Evolutionary conservation across 2,797 vertebrate species (phyloP), one percentile per base, ranked within the genome.

Genomic region (Macroramphosus scolopax): DNA sequence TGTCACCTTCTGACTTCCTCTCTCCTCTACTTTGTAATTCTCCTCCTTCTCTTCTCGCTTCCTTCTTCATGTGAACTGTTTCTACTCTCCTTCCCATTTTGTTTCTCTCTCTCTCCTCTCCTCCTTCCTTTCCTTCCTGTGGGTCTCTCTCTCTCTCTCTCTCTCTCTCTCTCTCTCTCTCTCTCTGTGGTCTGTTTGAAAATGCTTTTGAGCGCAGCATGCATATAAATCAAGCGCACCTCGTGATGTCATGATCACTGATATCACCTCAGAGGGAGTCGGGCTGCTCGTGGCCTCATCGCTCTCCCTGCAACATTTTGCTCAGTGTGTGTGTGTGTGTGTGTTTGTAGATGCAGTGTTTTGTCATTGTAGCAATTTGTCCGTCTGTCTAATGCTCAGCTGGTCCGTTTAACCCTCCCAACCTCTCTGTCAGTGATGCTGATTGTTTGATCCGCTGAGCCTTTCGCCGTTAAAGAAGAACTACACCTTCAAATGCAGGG

Each of bases 171-270:
- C n/a, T n/a, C n/a, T n/a, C n/a, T 15, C n/a, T 24, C 64, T 68
- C 59, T 61, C 37, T 44, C 66, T 51, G 29, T 33, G 51, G 37
- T 61, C 37, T 83, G 78, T 85, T 87, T 84, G 67, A 79, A 79
- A 75, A 62, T 26, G 40, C 65, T 72, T 45, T 72, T 78, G 65
- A 55, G 77, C 46, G 5, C 58, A 41, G 57, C 37, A 8, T 38
- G 60, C 61, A 53, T 55, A 83, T 88, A 86, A 88, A 87, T 89
- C 85, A 84, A 52, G n/a, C 57, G 44, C 42, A 37, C 59, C 58
- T 62, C 66, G 44, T 81, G 80, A 84, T 76, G 78, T 86, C 68
- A 71, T 60, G 62, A 83, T 83, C 55, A 60, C 68, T 63, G 78
- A 83, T 85, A 78, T 88, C 80, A 83, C 72, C 60, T 70, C 45